Evolutionary conservation across 2,113 vertebrate genomes (phyloP), one percentile per base, ranked within the genome.

Genomic region (Nerophis ophidion): DNA sequence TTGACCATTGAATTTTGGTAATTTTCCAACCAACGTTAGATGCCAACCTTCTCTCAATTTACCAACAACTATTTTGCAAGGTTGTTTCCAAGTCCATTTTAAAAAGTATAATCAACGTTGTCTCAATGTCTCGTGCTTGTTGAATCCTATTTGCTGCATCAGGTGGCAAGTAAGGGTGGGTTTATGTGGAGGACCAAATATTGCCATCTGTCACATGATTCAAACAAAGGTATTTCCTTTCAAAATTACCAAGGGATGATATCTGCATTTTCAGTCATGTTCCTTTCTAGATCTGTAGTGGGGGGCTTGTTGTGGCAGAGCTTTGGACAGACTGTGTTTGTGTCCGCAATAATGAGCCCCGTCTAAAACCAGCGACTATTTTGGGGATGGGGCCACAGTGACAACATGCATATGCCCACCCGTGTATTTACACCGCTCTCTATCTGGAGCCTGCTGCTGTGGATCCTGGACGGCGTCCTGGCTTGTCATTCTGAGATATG

Each of bases 341-440:
- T 77, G 77, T 79, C 84, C 60, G 64, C 74, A 82, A 79, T 88
- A 88, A 88, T 83, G 83, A 86, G 83, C 81, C 68, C 76, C 38
- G 49, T 79, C 78, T 80, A 82, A 60, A 65, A 71, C 71, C 6
- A 68, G 71, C 76, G 66, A 70, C 80, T 72, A 74, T 84, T 86
- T 77, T 76, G 68, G 53, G 75, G 63, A 11, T 59, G 40, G 72
- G 74, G 57, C 67, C 79, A 61, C 63, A 57, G 63, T 68, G 65
- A 48, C 60, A 46, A 52, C 53, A 56, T n/a, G 52, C 38, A 26
- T 63, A 33, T 48, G 26, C 2, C 1, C 3, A 26, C 26, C 26
- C 2, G 53, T 62, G 57, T 62, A 48, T 7, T 26, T n/a, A 11
- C 6, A 51, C 46, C 11, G 4, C 40, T 11, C 40, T 55, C 68